Percentiles rank a stretch among this genome's conserved stretches.
These are phyloP conservation scores for Caenorhabditis briggsae DNA, from an alignment of 1,140 invertebrate genomes.

Conservation along the genomic window DNA sequence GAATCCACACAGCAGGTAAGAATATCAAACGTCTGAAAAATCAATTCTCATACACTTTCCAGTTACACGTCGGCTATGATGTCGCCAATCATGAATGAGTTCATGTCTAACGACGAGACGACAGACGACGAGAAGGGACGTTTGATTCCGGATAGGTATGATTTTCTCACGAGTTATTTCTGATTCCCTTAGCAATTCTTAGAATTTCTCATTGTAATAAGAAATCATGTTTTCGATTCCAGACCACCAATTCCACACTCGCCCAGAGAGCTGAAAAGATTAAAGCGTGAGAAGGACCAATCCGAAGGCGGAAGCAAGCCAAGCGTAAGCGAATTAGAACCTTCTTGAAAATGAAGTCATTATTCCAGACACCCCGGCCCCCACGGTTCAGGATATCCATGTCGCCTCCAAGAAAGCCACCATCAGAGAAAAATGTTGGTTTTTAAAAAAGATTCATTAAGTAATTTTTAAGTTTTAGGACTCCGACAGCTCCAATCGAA, in stretches of 20 bases:
- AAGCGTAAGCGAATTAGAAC: neutral
- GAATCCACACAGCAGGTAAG: slow-evolving; percentile 66
- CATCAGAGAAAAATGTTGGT: slow-evolving; percentile 22
- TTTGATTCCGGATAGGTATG: slow-evolving; percentile 49
- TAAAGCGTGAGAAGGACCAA: slow-evolving; percentile 26
- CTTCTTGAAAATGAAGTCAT: neutral
- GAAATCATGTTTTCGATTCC: slow-evolving; percentile 21
- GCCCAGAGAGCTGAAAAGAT: slow-evolving; percentile 44
- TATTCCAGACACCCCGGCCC: slow-evolving; percentile 11
- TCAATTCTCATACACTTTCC: slow-evolving; percentile 15
- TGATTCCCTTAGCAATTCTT: neutral
- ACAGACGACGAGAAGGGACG: slow-evolving; percentile 57
- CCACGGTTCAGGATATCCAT: slow-evolving; percentile 58
- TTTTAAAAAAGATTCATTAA: neutral
- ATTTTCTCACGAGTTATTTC: neutral
- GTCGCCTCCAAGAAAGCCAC: slow-evolving; percentile 54
- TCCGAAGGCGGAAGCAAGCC: slow-evolving; percentile 23
- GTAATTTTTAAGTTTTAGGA: neutral
- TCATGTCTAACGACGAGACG: slow-evolving; percentile 51
- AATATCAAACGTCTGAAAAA: neutral
- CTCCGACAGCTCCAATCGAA: slow-evolving; percentile 33
- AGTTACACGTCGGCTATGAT: slow-evolving; percentile 66
- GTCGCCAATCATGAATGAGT: slow-evolving; percentile 64
- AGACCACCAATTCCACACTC: slow-evolving; percentile 50
- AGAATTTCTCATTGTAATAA: neutral